Base-by-base conservation (phyloP, 1,140 invertebrate genomes). In the Zaprionus africanus region DNA sequence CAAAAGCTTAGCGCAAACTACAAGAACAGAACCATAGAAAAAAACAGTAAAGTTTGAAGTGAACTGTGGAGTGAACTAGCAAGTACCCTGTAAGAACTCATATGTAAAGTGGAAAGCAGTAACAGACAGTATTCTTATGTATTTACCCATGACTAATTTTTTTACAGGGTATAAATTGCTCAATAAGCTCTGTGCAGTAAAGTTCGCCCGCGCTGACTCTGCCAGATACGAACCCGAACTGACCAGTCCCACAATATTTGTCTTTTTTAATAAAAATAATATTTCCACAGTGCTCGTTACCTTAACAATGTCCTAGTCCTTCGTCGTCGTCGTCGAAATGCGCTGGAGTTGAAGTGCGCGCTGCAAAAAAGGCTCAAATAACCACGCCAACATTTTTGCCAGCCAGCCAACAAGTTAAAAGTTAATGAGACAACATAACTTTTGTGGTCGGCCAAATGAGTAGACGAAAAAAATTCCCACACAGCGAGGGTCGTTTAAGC, bases 351-450 rank as follows among this genome's bases (percentile, higher is more conserved):
- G 82, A 87, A 74, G 86, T 58, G 59, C 31, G 74, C 19, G 62
- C n/a, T 53, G 46, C 43, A 69, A 77, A 81, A 76, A 64, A 28
- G 75, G 79, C 86, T 90, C 85, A 73, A 82, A 90, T 90, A 90
- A 80, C 85, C 86, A 57, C 68, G 84, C 68, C 49, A 84, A 78
- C 43, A 79, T 68, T 68, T 71, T 57, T 58, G 31, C 61, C 61
- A 66, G 61, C 51, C 59, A 58, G 28, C 63, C 65, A 65, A 58
- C 82, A 86, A 91, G 90, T 86, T 91, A 91, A 91, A 91, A 91
- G 90, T 91, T 91, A 91, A 91, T 91, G 90, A 91, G 90, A 91
- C 90, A 91, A 90, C 84, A 91, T 91, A 91, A 91, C 90, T 87
- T 91, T 82, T 85, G 87, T 60, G 87, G 87, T 84, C 70, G 58